phyloP scores from a whole-genome alignment of 2,888 invertebrate species.

The Zaprionus lineosus region DNA sequence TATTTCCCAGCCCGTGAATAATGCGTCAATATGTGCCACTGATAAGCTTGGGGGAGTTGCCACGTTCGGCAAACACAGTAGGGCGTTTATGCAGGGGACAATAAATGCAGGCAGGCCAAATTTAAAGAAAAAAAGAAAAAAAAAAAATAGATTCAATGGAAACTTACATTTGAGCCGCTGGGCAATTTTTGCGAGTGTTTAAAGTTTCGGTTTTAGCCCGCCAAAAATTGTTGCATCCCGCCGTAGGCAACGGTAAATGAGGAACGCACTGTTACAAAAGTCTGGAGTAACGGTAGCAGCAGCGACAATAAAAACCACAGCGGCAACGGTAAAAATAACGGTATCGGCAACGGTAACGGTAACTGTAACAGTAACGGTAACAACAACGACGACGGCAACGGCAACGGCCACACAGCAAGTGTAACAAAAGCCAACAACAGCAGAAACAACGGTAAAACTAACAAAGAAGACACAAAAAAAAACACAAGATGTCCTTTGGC shows the following conservation, averaged over 20 bases:
- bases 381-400: neutral
- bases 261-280: neutral
- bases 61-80: neutral
- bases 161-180: constrained; percentile 46
- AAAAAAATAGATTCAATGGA: neutral
- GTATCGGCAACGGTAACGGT: constrained; percentile 1
- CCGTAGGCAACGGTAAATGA: constrained; percentile 17
- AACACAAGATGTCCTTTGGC: constrained; percentile 18
- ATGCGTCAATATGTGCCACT: constrained; percentile 31
- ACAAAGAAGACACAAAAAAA: constrained; percentile 43
- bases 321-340: constrained; percentile 3
- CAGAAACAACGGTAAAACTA: neutral
- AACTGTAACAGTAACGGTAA: constrained; percentile 1
- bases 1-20: constrained; percentile 60
- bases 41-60: constrained; percentile 31
- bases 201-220: constrained; percentile 39
- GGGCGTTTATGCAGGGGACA: no score
- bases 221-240: constrained; percentile 49
- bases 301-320: no score
- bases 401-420: neutral
- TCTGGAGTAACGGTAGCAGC: neutral
- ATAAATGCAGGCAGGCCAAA: no score
- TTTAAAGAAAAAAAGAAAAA: neutral
- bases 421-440: constrained; percentile 4
- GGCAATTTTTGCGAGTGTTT: constrained; percentile 9